phyloP scores from a whole-genome alignment of 2,113 vertebrate genomes.

The Oreochromis aureus region DNA sequence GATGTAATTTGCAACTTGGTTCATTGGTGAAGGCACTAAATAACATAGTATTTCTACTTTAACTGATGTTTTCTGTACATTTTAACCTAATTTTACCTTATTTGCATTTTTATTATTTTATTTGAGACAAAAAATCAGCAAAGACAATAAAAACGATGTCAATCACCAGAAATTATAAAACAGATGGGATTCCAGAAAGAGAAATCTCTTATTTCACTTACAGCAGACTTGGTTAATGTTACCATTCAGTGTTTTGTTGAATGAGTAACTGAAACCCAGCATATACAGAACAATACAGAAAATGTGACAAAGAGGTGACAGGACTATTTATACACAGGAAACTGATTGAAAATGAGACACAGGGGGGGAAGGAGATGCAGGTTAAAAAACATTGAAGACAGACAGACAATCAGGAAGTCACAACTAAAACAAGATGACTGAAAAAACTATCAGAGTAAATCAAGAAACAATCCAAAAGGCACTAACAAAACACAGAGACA shows the following conservation, averaged over 20 bases:
- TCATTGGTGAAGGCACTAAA: neutral
- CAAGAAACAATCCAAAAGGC: neutral
- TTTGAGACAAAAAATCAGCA: neutral
- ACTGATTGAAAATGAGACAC: neutral
- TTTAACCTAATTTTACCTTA: neutral
- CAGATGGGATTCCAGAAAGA: neutral
- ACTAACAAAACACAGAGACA: accelerated
- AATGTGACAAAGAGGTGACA: neutral
- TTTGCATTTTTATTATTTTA: neutral
- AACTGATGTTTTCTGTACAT: neutral
- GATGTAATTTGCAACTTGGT: neutral
- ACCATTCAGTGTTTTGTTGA: neutral
- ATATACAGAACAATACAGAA: neutral
- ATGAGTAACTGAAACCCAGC: neutral
- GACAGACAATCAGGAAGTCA: neutral
- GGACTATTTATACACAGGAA: neutral
- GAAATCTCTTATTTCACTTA: neutral
- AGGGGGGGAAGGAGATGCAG: neutral
- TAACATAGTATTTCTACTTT: neutral
- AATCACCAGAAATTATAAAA: neutral
- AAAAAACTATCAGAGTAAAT: neutral
- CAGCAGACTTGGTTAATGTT: neutral
- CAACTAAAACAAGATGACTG: neutral
- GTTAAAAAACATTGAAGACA: neutral
- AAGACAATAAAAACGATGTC: neutral